These are phyloP conservation scores for Leguminivora glycinivorella DNA, from an alignment of 1,140 invertebrate species.

Conservation along the genomic window DNA sequence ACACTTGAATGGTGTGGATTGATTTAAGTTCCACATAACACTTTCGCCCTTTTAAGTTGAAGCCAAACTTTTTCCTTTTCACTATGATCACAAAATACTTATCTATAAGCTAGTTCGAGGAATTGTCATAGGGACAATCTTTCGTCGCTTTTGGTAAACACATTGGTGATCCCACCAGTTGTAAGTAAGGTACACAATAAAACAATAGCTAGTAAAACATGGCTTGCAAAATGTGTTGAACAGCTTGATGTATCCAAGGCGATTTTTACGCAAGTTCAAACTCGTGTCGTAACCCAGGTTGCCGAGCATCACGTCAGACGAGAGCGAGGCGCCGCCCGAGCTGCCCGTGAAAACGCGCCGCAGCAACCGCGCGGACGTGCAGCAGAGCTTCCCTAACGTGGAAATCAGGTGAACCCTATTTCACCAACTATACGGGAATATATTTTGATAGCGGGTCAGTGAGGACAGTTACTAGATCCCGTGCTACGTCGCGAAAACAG, in stretches of 20 bases:
- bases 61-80: no score
- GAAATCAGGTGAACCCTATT: conserved; percentile 61
- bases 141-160: no score
- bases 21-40: no score
- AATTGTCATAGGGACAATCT: no score
- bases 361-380: conserved; percentile 64
- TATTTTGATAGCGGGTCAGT: no score
- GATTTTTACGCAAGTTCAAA: conserved; percentile 21
- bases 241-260: neutral
- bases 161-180: neutral
- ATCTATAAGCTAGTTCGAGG: no score
- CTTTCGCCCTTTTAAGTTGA: no score
- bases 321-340: conserved; percentile 73
- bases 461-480: no score
- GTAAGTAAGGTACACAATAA: neutral
- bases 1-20: no score
- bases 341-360: conserved; percentile 75
- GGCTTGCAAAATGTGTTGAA: conserved; percentile 13
- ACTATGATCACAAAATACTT: no score
- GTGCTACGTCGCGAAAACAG: no score
- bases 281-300: conserved; percentile 40
- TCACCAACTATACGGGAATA: neutral
- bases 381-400: conserved; percentile 71
- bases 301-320: conserved; percentile 70
- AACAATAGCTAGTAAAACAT: neutral